A percentile compares a stretch with the other conserved stretches of the same genome.
These are phyloP conservation scores for Metopolophium dirhodum DNA, from an alignment of 1,140 invertebrate genomes.

Conservation along the genomic window DNA sequence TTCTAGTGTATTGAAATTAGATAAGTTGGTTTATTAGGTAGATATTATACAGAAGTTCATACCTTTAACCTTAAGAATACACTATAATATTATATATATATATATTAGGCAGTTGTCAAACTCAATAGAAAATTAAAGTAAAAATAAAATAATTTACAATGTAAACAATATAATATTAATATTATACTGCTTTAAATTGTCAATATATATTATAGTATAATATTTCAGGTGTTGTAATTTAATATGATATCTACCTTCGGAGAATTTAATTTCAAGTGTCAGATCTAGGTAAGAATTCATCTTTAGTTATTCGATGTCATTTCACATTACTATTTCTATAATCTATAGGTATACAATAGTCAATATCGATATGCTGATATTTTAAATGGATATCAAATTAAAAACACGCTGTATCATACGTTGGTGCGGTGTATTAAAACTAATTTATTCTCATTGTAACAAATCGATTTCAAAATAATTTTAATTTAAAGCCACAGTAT, in stretches of 20 bases:
- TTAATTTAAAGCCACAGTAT: too few species aligned
- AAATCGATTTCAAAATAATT: background rate
- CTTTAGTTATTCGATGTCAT: slow-evolving; percentile 23
- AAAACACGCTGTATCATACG: background rate
- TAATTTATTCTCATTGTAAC: background rate
- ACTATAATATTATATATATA: background rate
- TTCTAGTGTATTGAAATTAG: background rate
- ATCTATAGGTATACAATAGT: background rate
- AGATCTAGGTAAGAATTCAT: background rate
- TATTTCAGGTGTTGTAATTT: background rate
- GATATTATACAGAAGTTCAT: background rate
- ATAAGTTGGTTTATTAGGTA: background rate
- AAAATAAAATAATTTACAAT: background rate
- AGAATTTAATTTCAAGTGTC: slow-evolving; percentile 3
- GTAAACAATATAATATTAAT: background rate
- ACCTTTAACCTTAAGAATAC: background rate
- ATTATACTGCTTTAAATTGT: background rate
- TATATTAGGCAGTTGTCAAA: background rate
- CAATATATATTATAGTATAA: slow-evolving; percentile 1
- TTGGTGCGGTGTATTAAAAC: background rate
- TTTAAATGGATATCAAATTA: background rate
- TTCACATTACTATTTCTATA: background rate
- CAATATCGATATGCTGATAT: background rate
- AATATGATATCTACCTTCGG: background rate
- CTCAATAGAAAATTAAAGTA: background rate